A percentile compares a stretch with the other conserved stretches of the same genome.
Evolutionary conservation across 2,888 invertebrate genomes (phyloP).

Genomic region (Sesamia inferens): DNA sequence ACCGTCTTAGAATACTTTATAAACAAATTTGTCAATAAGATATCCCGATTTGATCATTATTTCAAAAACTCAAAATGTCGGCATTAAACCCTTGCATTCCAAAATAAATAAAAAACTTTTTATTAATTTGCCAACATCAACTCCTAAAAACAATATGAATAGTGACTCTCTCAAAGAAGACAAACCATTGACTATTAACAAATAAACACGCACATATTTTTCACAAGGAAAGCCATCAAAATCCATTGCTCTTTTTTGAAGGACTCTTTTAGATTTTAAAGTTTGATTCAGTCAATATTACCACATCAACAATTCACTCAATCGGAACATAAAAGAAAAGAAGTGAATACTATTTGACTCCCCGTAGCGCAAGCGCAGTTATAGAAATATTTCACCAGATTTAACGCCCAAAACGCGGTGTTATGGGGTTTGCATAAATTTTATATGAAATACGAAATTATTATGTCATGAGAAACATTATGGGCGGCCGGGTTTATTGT

Average conservation of each 20-base stretch:
- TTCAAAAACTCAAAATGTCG: neutral
- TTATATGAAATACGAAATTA: conserved; percentile 68
- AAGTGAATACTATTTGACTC: conserved; percentile 35
- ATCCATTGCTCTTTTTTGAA: neutral
- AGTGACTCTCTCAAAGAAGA: conserved; percentile 68
- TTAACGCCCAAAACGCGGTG: conserved; percentile 70
- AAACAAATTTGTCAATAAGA: neutral
- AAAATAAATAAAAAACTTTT: conserved; percentile 5
- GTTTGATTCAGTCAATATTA: conserved; percentile 1
- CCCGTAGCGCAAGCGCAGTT: conserved; percentile 66
- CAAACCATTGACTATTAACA: conserved; percentile 50
- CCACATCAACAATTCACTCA: conserved; percentile 41
- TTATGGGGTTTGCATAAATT: conserved; percentile 80
- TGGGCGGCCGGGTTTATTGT: conserved; percentile 75
- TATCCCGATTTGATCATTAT: neutral
- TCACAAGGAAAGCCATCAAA: neutral
- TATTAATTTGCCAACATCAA: conserved; percentile 64
- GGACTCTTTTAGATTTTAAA: neutral
- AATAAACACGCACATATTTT: conserved; percentile 11
- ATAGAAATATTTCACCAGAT: conserved; percentile 61
- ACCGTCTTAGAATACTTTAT: too few relatives aligned
- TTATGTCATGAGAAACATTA: conserved; percentile 75
- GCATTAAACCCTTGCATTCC: neutral
- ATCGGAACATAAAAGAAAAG: conserved; percentile 18
- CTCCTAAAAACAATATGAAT: conserved; percentile 59